Evolutionary conservation across 2,888 invertebrate species (phyloP).

Genomic region (Cerastis rubricosa): DNA sequence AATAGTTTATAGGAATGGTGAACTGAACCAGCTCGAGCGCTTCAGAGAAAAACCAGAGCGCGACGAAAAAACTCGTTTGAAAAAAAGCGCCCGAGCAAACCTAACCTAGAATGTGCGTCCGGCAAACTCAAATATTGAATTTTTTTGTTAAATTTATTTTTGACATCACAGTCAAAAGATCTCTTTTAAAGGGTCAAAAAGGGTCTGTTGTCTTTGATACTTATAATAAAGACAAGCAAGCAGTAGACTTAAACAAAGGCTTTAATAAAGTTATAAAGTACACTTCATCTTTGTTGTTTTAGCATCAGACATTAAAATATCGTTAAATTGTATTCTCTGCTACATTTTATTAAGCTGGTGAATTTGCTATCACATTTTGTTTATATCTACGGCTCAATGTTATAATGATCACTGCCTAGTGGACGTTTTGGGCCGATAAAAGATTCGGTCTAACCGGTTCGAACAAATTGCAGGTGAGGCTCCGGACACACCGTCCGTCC

Average conservation of each 20-base stretch:
- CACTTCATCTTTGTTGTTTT: constrained; percentile 5
- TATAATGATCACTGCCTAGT: neutral
- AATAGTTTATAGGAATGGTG: neutral
- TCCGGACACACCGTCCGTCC: neutral
- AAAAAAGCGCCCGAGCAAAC: neutral
- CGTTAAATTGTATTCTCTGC: constrained; percentile 16
- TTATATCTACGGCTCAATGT: neutral
- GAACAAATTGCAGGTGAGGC: neutral
- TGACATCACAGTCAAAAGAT: neutral
- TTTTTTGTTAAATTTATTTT: neutral
- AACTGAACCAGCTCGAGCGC: neutral
- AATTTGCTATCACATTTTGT: neutral
- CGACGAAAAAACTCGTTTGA: too few species aligned
- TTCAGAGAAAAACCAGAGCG: neutral
- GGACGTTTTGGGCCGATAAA: neutral
- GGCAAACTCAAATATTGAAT: neutral
- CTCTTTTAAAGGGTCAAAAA: neutral
- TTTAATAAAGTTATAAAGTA: constrained; percentile 1
- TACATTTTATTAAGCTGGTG: neutral
- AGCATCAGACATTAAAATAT: constrained; percentile 16
- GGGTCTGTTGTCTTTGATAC: neutral
- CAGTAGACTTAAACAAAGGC: neutral
- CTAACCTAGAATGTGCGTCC: neutral
- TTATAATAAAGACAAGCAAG: constrained; percentile 8
- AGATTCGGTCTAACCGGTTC: neutral